A percentile compares a stretch with the other conserved stretches of the same genome.
phyloP scores from a whole-genome alignment of 2,113 vertebrate species.

The Parotia lawesii region DNA sequence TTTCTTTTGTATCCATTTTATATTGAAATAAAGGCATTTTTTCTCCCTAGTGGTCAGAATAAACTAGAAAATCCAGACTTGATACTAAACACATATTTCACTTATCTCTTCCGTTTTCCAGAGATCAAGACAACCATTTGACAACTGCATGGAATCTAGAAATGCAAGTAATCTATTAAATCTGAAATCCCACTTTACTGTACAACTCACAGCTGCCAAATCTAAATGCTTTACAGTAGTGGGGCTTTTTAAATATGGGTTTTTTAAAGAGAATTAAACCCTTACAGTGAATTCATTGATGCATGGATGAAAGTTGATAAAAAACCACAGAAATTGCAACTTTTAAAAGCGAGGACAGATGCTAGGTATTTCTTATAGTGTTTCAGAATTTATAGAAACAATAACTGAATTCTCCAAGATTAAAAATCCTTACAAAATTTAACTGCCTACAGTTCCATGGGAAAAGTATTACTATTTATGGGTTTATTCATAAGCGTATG shows the following conservation, averaged over 20 bases:
- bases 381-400: background rate
- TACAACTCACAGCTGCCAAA: conserved; percentile 8
- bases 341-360: background rate
- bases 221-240: background rate
- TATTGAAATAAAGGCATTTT: background rate
- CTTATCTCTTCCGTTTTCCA: conserved; percentile 6
- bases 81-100: background rate
- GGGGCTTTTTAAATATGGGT: background rate
- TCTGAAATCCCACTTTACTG: conserved; percentile 25
- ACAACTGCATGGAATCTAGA: conserved; percentile 35
- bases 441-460: background rate
- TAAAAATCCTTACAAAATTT: background rate
- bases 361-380: background rate
- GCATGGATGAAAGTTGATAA: background rate
- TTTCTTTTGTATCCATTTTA: background rate
- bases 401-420: background rate
- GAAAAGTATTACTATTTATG: background rate
- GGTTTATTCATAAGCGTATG: background rate
- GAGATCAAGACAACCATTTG: conserved; percentile 24
- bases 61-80: background rate
- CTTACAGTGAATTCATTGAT: background rate
- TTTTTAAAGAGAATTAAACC: background rate
- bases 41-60: background rate
- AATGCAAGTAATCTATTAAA: conserved; percentile 42
- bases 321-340: background rate